Base-by-base conservation (phyloP, 2,113 vertebrate species). In the Takifugu flavidus region DNA sequence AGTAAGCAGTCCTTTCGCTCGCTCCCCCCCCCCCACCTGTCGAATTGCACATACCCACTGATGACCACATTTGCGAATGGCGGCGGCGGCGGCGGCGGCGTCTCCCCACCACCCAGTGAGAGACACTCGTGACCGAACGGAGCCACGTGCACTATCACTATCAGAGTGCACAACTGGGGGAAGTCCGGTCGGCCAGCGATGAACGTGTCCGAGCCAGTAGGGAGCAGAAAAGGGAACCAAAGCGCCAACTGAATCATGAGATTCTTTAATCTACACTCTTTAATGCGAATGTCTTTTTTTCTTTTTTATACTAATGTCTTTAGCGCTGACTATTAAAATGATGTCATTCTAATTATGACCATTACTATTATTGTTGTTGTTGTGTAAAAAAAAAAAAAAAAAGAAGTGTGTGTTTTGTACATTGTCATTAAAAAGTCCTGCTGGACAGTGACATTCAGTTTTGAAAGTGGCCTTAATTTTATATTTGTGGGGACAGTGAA, bases 401-500 rank as follows among this genome's bases (percentile, higher is more conserved):
- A 20, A 20, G 20, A 20, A 20, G 85, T 86, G 79, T 88, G 80
- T 87, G 82, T 86, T 88, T 87, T 89, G 77, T 89, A 86, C 80
- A 85, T 88, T 87, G 87, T 86, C 88, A 90, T 88, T 88, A 87
- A 85, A 82, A 88, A 50, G 88, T 90, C 90, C 91, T 92, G 91
- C 91, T 91, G 91, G 91, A 89, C 91, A 90, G 91, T 88, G 89
- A 90, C 86, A 86, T 86, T 82, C 74, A 85, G 72, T 84, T 83
- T 86, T 86, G 75, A 86, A 90, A 88, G 83, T 89, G 88, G 83
- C 87, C 87, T 89, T 91, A 87, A 91, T 88, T 89, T 86, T 88
- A 88, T 89, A 89, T 81, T 71, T 86, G 82, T 86, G 77, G 86
- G 79, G 69, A 82, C 74, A 84, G 84, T 86, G 88, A 88, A 90